phyloP scores from a whole-genome alignment of 2,888 invertebrate genomes.

The Chouioia cunea region DNA sequence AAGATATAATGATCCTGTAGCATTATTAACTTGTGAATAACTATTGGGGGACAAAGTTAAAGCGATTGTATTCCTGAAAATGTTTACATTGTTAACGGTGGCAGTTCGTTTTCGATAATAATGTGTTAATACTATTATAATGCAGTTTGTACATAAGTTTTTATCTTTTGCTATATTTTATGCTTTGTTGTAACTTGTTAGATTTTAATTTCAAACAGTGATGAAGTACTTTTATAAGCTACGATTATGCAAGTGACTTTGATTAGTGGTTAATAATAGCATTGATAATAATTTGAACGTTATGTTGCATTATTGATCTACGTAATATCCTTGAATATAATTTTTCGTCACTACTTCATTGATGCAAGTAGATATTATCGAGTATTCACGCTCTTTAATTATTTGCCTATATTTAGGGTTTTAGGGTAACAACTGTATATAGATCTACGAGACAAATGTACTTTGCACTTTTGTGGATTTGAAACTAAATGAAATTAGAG shows the following conservation, averaged over 20 bases:
- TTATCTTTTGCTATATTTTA: constrained; percentile 47
- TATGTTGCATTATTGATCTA: too few species aligned
- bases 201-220: constrained; percentile 40
- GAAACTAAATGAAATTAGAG: too few species aligned
- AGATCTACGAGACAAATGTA: too few species aligned
- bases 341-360: too few species aligned
- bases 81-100: constrained; percentile 36
- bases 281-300: constrained; percentile 41
- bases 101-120: constrained; percentile 41
- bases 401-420: too few species aligned
- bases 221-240: constrained; percentile 42
- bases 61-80: constrained; percentile 20
- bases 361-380: too few species aligned
- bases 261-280: constrained; percentile 43
- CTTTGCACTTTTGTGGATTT: too few species aligned
- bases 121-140: constrained; percentile 40
- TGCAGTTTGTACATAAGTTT: constrained; percentile 46
- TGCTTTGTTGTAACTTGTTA: constrained; percentile 41
- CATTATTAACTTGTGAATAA: too few species aligned
- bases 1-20: not conserved
- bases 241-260: constrained; percentile 31
- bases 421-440: too few species aligned
- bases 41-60: too few species aligned
- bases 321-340: too few species aligned
- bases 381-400: too few species aligned